Percentiles rank a stretch among this genome's conserved stretches.
These are phyloP conservation scores for Poeciliopsis prolifica DNA, from an alignment of 2,113 vertebrate genomes.

Conservation along the genomic window DNA sequence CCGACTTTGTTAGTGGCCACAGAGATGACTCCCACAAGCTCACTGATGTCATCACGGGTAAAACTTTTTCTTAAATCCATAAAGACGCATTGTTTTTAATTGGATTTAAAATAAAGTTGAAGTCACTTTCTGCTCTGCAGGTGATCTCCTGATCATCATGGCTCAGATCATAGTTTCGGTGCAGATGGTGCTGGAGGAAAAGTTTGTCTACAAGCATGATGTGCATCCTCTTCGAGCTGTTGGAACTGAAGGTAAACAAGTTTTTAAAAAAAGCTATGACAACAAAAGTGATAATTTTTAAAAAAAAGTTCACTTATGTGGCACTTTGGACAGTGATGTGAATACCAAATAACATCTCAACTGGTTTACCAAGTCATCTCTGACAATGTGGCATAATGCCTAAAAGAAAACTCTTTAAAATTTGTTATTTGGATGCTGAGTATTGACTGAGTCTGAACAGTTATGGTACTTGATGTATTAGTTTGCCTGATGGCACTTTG, in stretches of 20 bases:
- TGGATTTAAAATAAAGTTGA: neutral
- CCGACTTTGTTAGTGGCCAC: constrained; percentile 82
- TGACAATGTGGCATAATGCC: too few relatives aligned
- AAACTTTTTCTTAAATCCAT: neutral
- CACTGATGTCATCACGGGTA: constrained; percentile 91
- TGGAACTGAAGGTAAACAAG: constrained; percentile 86
- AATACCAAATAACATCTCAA: too few relatives aligned
- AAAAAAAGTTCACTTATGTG: too few relatives aligned
- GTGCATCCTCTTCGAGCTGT: constrained; percentile 91
- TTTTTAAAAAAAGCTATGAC: neutral
- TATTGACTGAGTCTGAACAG: too few relatives aligned
- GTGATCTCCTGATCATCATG: constrained; percentile 92
- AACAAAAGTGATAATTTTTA: neutral
- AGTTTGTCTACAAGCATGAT: constrained; percentile 91
- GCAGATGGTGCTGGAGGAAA: constrained; percentile 98
- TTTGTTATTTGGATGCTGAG: too few relatives aligned
- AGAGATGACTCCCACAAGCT: constrained; percentile 76
- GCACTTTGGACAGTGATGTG: too few relatives aligned
- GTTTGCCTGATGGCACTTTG: too few relatives aligned
- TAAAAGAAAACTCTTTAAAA: too few relatives aligned
- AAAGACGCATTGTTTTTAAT: neutral
- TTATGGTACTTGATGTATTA: too few relatives aligned
- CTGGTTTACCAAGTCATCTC: too few relatives aligned
- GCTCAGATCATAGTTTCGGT: constrained; percentile 89
- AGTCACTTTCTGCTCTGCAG: constrained; percentile 66